Percentiles rank a stretch among this genome's conserved stretches.
These are phyloP conservation scores for Cettia cetti DNA, from an alignment of 2,113 vertebrate genomes.

Conservation along the genomic window DNA sequence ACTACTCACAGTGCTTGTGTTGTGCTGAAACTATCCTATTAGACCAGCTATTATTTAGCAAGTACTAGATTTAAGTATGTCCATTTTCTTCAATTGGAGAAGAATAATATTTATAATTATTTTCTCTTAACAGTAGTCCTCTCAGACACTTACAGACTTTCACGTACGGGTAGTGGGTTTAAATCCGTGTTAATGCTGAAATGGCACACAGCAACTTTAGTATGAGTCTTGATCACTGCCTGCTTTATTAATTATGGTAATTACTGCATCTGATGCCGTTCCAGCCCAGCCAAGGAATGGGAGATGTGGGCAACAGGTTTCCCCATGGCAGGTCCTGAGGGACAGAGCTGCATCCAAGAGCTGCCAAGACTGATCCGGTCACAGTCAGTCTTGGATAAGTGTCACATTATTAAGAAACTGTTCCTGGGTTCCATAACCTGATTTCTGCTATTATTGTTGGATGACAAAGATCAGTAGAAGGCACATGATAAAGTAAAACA, in stretches of 20 bases:
- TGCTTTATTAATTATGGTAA: background rate
- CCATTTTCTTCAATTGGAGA: background rate
- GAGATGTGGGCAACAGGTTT: background rate
- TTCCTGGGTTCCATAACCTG: background rate
- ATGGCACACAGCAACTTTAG: background rate
- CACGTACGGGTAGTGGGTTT: accelerated
- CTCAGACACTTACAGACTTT: background rate
- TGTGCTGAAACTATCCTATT: background rate
- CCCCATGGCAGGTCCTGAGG: background rate
- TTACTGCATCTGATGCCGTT: background rate
- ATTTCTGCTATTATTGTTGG: background rate
- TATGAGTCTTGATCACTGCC: background rate
- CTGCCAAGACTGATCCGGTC: background rate
- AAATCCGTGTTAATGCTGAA: background rate
- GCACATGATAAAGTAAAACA: background rate
- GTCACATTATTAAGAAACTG: background rate
- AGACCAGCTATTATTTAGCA: background rate
- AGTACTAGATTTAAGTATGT: background rate
- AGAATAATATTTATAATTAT: background rate
- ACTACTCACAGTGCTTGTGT: background rate
- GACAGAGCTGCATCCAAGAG: background rate
- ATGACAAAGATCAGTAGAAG: background rate
- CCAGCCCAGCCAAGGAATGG: background rate
- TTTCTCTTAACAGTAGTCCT: background rate
- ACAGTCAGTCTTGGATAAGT: background rate